Evolutionary conservation across 64 coral and sea anemone genomes (phyloP), one percentile per base, ranked within the genome.

Genomic region (Pocillopora damicornis): DNA sequence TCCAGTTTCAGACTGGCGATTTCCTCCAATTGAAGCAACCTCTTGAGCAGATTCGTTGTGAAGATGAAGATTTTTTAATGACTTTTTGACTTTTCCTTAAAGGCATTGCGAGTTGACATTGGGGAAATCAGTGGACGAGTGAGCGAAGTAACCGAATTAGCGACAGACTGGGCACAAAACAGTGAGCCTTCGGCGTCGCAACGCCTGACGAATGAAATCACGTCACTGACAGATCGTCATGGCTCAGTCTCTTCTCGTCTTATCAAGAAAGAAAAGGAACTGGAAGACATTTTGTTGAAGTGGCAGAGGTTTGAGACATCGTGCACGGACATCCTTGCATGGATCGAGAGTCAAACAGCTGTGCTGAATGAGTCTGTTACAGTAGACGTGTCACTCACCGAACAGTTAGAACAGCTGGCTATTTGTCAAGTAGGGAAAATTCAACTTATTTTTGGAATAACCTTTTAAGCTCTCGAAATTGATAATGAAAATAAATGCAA

Each of bases 281-380:
- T 91, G 56, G 74, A 86, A 15, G 94, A 96, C 5, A n/a, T 80
- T 23, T 45, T 87, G 5, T 74, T 74, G 9, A 88, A 73, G n/a
- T 93, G 94, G 94, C 88, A 93, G 79, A 85, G 89, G 35, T 96
- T 93, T 87, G 82, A 90, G 85, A 75, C 63, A 61, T 91, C 90
- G 75, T 93, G 91, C 34, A 35, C 77, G 1, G 91, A 96, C 35
- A 57, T 96, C 58, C 77, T 89, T 74, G 76, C 79, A n/a, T 96
- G 94, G 94, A 92, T 96, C 73, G 87, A 96, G 60, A 77, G 87
- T 25, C 94, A 96, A 37, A 88, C 86, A 64, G 82, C 60, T 81
- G 75, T 96, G 62, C 77, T 96, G 12, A 83, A 77, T 59, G 88
- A 90, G 75, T 81, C 76, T 26, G 72, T 92, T 35, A 82, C 80